These are phyloP conservation scores for Limnothrissa miodon DNA, from an alignment of 2,113 vertebrate genomes.

Conservation along the genomic window DNA sequence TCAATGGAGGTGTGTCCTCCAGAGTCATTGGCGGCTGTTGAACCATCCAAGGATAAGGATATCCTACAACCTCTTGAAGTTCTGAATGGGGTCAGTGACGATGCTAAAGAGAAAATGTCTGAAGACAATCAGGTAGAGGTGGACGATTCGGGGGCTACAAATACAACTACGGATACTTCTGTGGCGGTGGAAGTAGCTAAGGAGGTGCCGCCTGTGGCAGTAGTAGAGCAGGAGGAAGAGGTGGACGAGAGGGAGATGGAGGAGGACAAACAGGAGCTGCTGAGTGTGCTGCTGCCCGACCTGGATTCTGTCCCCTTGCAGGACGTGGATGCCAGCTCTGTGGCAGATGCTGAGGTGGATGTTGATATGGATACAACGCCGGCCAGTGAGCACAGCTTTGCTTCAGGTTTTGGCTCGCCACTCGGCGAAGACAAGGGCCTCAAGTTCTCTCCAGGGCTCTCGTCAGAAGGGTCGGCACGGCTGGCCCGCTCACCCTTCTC, in stretches of 20 bases:
- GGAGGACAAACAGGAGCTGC: constrained; percentile 20
- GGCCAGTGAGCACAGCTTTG: constrained; percentile 64
- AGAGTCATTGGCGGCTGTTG: constrained; percentile 11
- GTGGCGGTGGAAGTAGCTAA: not conserved
- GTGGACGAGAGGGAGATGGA: constrained; percentile 23
- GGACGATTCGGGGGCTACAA: constrained; percentile 20
- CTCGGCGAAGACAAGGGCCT: constrained; percentile 62
- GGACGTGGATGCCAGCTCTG: constrained; percentile 31
- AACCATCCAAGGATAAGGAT: not conserved
- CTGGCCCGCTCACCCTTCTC: constrained; percentile 76
- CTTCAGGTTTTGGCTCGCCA: constrained; percentile 63
- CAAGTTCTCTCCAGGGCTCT: constrained; percentile 60
- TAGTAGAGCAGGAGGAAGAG: constrained; percentile 1
- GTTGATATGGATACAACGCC: constrained; percentile 61
- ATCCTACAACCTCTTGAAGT: not conserved
- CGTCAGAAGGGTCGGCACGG: constrained; percentile 67
- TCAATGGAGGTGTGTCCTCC: constrained; percentile 28
- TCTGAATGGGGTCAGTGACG: not conserved
- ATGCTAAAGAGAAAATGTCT: not conserved
- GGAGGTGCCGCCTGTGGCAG: not conserved
- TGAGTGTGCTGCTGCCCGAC: constrained; percentile 29
- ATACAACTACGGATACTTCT: not conserved
- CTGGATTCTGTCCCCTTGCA: constrained; percentile 16
- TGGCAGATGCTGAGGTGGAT: constrained; percentile 57
- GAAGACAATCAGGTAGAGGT: constrained; percentile 13